These are phyloP conservation scores for Falco naumanni DNA, from an alignment of 2,797 vertebrate species.

Conservation along the genomic window DNA sequence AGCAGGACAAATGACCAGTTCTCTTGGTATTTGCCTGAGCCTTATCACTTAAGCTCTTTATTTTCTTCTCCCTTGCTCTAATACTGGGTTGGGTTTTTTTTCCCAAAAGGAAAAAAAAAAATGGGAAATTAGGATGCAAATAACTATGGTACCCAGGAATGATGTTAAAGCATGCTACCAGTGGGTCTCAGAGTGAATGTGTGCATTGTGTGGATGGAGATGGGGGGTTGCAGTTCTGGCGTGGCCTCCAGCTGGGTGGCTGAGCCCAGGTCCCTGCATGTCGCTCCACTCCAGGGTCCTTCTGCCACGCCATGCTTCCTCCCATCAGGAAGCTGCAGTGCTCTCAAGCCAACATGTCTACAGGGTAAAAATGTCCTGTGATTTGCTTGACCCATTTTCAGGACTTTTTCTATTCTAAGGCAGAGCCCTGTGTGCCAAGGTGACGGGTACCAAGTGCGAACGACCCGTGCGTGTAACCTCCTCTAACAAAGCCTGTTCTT, in stretches of 20 bases:
- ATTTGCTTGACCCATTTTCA: background rate
- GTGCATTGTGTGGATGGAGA: background rate
- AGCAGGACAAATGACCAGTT: slow-evolving; percentile 28
- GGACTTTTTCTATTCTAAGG: background rate
- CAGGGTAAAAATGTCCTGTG: background rate
- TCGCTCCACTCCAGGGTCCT: background rate
- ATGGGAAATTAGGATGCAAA: background rate
- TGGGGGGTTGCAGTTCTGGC: fast-evolving
- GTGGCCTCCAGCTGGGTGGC: background rate
- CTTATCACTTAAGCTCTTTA: background rate
- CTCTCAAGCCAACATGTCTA: background rate
- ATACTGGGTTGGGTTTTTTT: background rate
- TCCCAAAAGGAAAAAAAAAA: background rate
- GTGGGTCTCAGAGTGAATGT: background rate
- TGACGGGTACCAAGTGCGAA: background rate
- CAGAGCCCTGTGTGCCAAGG: background rate
- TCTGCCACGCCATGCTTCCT: background rate
- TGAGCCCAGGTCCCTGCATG: background rate
- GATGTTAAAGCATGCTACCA: background rate
- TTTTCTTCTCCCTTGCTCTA: background rate
- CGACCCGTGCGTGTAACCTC: fast-evolving
- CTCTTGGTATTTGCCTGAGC: background rate
- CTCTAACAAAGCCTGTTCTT: background rate
- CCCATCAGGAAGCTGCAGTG: background rate
- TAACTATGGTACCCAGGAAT: background rate